Evolutionary conservation across 2,113 vertebrate genomes (phyloP), one percentile per base, ranked within the genome.

Genomic region (Phalacrocorax pelagicus): DNA sequence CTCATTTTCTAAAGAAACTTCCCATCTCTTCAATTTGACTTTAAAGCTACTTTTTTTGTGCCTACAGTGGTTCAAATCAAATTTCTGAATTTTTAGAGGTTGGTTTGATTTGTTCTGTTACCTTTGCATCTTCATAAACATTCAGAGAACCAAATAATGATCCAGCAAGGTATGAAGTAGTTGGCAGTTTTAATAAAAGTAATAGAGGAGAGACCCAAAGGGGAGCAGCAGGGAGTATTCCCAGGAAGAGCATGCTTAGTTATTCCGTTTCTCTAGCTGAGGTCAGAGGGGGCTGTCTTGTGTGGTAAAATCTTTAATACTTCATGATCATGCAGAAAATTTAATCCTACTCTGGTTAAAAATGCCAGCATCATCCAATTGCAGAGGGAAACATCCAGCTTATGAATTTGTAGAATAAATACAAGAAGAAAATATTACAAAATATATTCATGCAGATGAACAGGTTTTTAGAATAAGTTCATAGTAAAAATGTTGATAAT

Each of bases 341-440:
- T 92, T 97, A 98, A 98, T 98, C 97, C 92, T 40, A 47, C 67
- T 89, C 90, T 96, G 94, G 93, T 97, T 98, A 97, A 97, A 98
- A 98, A 97, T 95, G 81, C 87, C 84, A 92, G 70, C 87, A 97
- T 98, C 80, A 80, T 91, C 78, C 69, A 49, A 75, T 66, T 85
- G 91, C 90, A 95, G 92, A 91, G 69, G 88, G 65, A 97, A 97
- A 90, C 94, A 96, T 54, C 55, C 49, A 27, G 17, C 74, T 96
- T 93, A 91, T 52, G 87, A 74, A 82, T 97, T 84, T 97, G 71
- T 57, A 94, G 65, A 88, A 85, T 75, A 96, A 95, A 94, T 89
- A 46, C 51, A 63, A 84, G 52, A 94, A 65, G 58, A 89, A 97
- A 97, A 93, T 84, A 96, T 54, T 89, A 65, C 47, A 70, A 91